Evolutionary conservation across 2,888 invertebrate genomes (phyloP).

Genomic region (Charanyca ferruginea): DNA sequence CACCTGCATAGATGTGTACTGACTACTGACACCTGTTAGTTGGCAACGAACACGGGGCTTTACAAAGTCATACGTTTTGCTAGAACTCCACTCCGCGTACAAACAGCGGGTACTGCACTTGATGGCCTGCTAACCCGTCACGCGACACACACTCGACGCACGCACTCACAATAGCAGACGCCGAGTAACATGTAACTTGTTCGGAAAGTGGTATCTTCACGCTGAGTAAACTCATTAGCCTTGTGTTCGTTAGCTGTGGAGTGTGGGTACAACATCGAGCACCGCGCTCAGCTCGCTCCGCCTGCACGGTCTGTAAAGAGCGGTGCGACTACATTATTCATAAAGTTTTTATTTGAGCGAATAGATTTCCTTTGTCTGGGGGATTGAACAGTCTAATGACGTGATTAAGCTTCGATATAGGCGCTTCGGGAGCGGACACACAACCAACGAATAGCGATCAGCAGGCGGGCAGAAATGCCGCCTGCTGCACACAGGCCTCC

Average conservation of each 20-base stretch:
- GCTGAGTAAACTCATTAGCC: conserved; percentile 3
- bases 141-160: no score
- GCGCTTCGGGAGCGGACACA: neutral
- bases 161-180: no score
- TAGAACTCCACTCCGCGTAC: no score
- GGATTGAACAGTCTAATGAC: conserved; percentile 38
- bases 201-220: neutral
- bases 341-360: conserved; percentile 37
- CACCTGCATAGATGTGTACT: no score
- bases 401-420: conserved; percentile 27
- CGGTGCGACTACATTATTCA: conserved; percentile 45
- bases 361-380: conserved; percentile 29
- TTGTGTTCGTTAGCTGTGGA: neutral
- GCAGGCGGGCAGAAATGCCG: no score
- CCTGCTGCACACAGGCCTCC: no score
- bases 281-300: neutral
- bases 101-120: no score
- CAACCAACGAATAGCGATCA: neutral
- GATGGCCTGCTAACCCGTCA: no score
- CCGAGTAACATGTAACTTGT: neutral
- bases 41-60: no score
- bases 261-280: no score
- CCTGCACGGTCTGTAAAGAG: neutral
- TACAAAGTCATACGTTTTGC: no score
- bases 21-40: no score